phyloP scores from a whole-genome alignment of 2,113 vertebrate genomes.

The Laterallus jamaicensis region DNA sequence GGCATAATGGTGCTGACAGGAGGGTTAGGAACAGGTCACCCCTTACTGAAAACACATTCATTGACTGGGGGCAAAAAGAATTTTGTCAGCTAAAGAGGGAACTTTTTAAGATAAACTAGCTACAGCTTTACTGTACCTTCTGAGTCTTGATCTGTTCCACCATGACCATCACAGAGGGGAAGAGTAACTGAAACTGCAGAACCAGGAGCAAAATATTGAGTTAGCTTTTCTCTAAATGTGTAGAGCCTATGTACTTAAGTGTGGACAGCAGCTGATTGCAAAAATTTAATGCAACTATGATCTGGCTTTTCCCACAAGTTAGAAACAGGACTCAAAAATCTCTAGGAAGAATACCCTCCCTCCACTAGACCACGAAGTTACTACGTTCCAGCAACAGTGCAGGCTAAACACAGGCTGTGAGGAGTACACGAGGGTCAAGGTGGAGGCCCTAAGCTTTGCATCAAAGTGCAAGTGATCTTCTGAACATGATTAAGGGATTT shows the following conservation, averaged over 20 bases:
- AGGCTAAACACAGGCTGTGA: neutral
- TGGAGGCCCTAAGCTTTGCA: neutral
- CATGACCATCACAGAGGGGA: slow-evolving; percentile 96
- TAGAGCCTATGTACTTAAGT: neutral
- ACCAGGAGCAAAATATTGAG: neutral
- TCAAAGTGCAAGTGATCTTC: neutral
- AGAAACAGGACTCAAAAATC: neutral
- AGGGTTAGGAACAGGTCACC: neutral
- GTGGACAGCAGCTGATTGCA: neutral
- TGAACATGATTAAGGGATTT: neutral
- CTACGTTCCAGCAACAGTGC: neutral
- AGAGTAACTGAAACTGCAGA: slow-evolving; percentile 94
- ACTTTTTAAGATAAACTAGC: neutral
- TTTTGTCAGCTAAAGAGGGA: neutral
- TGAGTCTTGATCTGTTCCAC: slow-evolving; percentile 95
- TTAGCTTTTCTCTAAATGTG: too few relatives aligned
- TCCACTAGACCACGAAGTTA: neutral
- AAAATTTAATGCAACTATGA: neutral
- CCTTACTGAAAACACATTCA: neutral
- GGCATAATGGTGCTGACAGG: neutral
- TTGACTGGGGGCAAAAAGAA: neutral
- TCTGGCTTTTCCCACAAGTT: neutral
- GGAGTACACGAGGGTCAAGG: neutral
- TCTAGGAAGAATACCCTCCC: neutral
- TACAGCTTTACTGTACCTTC: slow-evolving; percentile 80